Percentiles rank a stretch among this genome's conserved stretches.
Evolutionary conservation across 1,140 invertebrate genomes (phyloP).

Genomic region (Hylaeus anthracinus): DNA sequence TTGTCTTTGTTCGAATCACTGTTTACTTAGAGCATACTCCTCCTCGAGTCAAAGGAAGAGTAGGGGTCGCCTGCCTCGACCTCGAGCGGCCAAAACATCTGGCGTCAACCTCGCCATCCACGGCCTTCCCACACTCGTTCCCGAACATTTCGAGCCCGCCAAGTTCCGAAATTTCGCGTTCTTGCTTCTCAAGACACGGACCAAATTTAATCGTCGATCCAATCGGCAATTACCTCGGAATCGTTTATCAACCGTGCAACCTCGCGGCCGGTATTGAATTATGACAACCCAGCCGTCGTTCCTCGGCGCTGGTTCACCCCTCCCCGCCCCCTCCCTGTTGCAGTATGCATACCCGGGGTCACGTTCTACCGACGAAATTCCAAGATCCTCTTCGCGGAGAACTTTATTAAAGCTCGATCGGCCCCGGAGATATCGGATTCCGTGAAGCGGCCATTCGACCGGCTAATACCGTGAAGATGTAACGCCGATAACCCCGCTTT

Average conservation of each 20-base stretch:
- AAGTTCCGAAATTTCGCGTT: not conserved
- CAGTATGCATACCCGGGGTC: slow-evolving; percentile 15
- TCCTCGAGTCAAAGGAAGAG: no score
- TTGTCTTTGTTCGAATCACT: no score
- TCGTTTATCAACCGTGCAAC: slow-evolving; percentile 20
- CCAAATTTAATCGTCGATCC: not conserved
- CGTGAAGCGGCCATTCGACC: slow-evolving; percentile 45
- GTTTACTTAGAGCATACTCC: no score
- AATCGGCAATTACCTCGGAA: slow-evolving; percentile 7
- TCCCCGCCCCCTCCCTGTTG: not conserved
- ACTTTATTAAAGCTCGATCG: slow-evolving; percentile 66
- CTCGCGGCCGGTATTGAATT: slow-evolving; percentile 26
- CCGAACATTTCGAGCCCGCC: not conserved
- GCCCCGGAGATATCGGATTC: slow-evolving; percentile 57
- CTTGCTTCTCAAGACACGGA: not conserved
- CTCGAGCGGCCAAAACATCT: no score
- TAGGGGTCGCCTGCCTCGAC: no score
- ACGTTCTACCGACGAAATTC: slow-evolving; percentile 41
- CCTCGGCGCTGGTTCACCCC: not conserved
- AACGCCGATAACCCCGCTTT: slow-evolving; percentile 64
- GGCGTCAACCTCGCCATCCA: no score
- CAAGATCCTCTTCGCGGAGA: slow-evolving; percentile 35
- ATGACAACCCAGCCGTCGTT: slow-evolving; percentile 24
- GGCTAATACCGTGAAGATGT: slow-evolving; percentile 60
- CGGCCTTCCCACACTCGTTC: no score